These are phyloP conservation scores for Sphaeridia pumilis DNA, from an alignment of 2,888 invertebrate genomes.

Conservation along the genomic window DNA sequence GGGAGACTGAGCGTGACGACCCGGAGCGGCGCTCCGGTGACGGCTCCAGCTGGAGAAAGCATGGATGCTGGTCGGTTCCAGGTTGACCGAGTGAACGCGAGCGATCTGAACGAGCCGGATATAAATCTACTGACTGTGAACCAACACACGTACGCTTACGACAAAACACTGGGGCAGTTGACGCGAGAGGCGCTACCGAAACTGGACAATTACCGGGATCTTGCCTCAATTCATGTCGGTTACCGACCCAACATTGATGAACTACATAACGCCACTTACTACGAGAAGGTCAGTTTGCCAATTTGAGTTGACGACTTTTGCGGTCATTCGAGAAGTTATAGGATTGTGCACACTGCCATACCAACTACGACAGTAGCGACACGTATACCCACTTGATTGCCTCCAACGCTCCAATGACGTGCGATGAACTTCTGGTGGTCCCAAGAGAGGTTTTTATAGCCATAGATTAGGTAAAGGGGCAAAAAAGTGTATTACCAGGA, in stretches of 20 bases:
- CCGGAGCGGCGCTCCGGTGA: not conserved
- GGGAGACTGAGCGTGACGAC: slow-evolving; percentile 13
- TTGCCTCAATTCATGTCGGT: slow-evolving; percentile 37
- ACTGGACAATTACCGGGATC: slow-evolving; percentile 42
- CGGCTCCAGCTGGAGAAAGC: slow-evolving; percentile 6
- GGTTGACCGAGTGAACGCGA: slow-evolving; percentile 11
- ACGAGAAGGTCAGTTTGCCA: slow-evolving; percentile 36
- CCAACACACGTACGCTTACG: slow-evolving; percentile 36
- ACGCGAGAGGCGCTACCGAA: slow-evolving; percentile 46
- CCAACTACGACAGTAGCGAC: no score
- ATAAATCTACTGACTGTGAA: slow-evolving; percentile 16
- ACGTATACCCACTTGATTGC: no score
- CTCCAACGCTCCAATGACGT: no score
- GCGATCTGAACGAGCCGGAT: slow-evolving; percentile 19
- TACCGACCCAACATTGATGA: slow-evolving; percentile 40
- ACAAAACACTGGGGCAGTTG: slow-evolving; percentile 49
- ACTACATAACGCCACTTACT: slow-evolving; percentile 42
- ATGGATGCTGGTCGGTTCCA: slow-evolving; percentile 11
- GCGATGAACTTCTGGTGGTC: no score
- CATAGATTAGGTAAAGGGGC: no score
- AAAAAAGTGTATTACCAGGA: no score
- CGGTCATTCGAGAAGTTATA: no score
- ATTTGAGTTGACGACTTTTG: no score
- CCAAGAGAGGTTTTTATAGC: no score
- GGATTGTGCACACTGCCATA: no score